Evolutionary conservation across 1,140 invertebrate genomes (phyloP).

Genomic region (Stegodyphus dumicola): DNA sequence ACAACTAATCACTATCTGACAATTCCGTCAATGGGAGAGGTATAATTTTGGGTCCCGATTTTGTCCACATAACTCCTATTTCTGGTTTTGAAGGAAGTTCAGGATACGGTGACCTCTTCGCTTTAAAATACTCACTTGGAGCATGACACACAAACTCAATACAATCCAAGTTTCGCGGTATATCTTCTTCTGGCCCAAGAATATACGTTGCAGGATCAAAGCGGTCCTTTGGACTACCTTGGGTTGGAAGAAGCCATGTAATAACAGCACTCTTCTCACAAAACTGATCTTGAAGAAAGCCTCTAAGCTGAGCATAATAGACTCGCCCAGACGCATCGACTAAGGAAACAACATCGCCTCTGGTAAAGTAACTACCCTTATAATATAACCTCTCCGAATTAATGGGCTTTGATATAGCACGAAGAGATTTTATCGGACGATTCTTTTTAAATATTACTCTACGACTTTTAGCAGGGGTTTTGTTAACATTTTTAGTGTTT

Average conservation of each 20-base stretch:
- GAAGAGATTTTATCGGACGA: background rate
- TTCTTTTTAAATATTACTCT: background rate
- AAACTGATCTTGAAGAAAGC: slow-evolving; percentile 90
- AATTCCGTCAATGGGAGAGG: slow-evolving; percentile 64
- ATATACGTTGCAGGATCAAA: slow-evolving; percentile 92
- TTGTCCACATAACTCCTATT: slow-evolving; percentile 69
- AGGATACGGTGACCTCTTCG: slow-evolving; percentile 81
- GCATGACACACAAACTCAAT: slow-evolving; percentile 94
- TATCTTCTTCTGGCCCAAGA: slow-evolving; percentile 92
- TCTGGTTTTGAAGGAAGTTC: slow-evolving; percentile 65
- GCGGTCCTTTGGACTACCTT: slow-evolving; percentile 79
- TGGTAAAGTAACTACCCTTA: slow-evolving; percentile 86
- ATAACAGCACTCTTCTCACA: slow-evolving; percentile 92
- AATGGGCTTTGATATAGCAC: background rate
- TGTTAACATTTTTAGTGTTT: background rate
- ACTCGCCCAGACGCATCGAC: slow-evolving; percentile 78
- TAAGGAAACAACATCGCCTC: slow-evolving; percentile 90
- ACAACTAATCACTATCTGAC: background rate
- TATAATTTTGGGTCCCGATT: slow-evolving; percentile 66
- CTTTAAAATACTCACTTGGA: slow-evolving; percentile 88
- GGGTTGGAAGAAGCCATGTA: slow-evolving; percentile 89
- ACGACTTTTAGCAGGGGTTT: background rate
- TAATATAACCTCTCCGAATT: slow-evolving; percentile 28
- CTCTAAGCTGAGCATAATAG: slow-evolving; percentile 90
- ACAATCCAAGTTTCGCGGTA: slow-evolving; percentile 86